These are phyloP conservation scores for Marronus borbonicus DNA, from an alignment of 2,888 invertebrate genomes.

Conservation along the genomic window DNA sequence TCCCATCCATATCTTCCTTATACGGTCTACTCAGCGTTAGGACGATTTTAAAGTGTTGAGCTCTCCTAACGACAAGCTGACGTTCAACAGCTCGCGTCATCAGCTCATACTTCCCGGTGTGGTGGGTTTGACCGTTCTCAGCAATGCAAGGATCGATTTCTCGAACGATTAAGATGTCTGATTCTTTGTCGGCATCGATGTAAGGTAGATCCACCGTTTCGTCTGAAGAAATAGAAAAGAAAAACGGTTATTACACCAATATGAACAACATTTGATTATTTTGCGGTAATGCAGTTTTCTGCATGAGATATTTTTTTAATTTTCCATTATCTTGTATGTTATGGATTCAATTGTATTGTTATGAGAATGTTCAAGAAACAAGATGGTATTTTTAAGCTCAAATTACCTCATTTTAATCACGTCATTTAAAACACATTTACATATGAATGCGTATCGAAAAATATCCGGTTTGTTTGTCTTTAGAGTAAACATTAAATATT, in stretches of 20 bases:
- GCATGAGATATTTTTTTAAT: no score
- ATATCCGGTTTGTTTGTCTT: no score
- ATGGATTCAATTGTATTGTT: no score
- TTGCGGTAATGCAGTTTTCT: not conserved
- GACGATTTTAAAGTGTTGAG: constrained; percentile 84
- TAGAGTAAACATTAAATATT: no score
- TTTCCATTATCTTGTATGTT: no score
- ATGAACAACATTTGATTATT: not conserved
- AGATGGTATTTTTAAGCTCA: no score
- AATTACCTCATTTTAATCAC: no score
- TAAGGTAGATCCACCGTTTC: constrained; percentile 57
- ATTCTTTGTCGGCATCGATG: constrained; percentile 57
- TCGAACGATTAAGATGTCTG: constrained; percentile 77
- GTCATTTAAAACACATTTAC: no score
- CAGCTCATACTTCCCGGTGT: constrained; percentile 84
- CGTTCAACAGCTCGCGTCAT: constrained; percentile 75
- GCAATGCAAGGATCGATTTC: constrained; percentile 82
- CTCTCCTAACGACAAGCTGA: constrained; percentile 85
- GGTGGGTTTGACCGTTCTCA: constrained; percentile 84
- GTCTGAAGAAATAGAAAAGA: constrained; percentile 51
- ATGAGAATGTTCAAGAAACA: no score
- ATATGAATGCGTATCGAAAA: no score
- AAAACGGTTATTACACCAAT: not conserved
- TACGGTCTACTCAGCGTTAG: constrained; percentile 84
- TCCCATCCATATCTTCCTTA: constrained; percentile 81